Evolutionary conservation across 2,888 invertebrate species (phyloP).

Genomic region (Dascillus cervinus): DNA sequence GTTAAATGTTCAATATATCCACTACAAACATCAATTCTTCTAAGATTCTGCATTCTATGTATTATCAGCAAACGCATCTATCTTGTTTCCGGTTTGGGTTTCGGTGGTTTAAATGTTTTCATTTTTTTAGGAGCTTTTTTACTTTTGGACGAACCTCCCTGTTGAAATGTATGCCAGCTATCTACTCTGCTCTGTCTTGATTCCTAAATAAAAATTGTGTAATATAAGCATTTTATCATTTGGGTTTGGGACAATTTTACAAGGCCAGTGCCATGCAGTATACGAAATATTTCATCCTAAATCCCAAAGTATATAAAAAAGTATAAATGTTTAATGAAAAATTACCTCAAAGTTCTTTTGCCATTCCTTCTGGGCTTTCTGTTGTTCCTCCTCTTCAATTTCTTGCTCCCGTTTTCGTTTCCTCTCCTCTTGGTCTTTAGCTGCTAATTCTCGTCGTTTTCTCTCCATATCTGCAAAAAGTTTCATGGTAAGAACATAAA

Average conservation of each 20-base stretch:
- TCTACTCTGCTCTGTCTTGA: conserved; percentile 86
- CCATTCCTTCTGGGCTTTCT: conserved; percentile 90
- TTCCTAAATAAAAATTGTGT: conserved; percentile 52
- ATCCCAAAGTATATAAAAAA: too few species aligned
- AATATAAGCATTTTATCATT: too few species aligned
- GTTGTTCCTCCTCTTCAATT: conserved; percentile 85
- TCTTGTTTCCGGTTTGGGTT: conserved; percentile 89
- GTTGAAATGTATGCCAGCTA: conserved; percentile 88
- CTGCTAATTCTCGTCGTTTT: conserved; percentile 78
- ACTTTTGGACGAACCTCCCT: conserved; percentile 50
- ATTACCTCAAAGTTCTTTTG: conserved; percentile 94
- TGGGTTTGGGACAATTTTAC: too few species aligned
- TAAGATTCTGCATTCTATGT: too few species aligned
- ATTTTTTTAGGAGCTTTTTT: conserved; percentile 77
- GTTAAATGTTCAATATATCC: too few species aligned
- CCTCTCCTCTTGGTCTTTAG: conserved; percentile 85
- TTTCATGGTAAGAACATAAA: conserved; percentile 99
- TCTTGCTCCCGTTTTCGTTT: conserved; percentile 91
- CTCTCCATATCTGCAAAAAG: conserved; percentile 91
- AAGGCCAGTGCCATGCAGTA: too few species aligned
- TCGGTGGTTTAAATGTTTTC: conserved; percentile 82
- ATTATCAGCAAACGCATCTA: conserved; percentile 41
- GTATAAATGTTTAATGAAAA: conserved; percentile 1
- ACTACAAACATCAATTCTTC: too few species aligned
- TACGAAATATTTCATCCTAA: too few species aligned